Percentiles rank a stretch among this genome's conserved stretches.
phyloP scores from a whole-genome alignment of 1,140 invertebrate species.

The Drosophila albomicans region DNA sequence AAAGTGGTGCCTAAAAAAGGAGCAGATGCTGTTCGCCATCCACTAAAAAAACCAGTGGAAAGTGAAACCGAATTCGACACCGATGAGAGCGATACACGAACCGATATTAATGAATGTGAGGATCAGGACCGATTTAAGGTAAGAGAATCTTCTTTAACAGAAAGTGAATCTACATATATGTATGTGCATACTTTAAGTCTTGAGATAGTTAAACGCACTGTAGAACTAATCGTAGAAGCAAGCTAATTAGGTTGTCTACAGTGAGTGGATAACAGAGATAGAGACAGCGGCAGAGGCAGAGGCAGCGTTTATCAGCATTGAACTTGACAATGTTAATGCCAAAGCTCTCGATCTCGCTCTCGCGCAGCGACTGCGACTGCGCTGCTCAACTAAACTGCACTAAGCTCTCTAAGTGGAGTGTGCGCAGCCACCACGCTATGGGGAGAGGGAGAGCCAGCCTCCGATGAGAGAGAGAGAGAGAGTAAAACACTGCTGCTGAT shows the following conservation, averaged over 20 bases:
- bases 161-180: no score
- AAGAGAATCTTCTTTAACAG: not conserved
- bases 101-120: not conserved
- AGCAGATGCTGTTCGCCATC: not conserved
- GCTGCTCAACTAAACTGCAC: slow-evolving; percentile 24
- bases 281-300: no score
- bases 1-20: not conserved
- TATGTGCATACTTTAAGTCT: no score
- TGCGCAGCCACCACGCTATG: not conserved
- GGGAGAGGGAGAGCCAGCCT: not conserved
- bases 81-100: not conserved
- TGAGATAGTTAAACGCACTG: no score
- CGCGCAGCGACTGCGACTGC: slow-evolving; percentile 8
- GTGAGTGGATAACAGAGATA: no score
- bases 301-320: slow-evolving; percentile 50
- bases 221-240: no score
- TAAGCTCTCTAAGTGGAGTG: slow-evolving; percentile 6
- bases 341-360: slow-evolving; percentile 23
- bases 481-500: slow-evolving; percentile 7
- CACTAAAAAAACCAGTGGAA: not conserved
- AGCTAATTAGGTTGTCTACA: no score
- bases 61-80: slow-evolving; percentile 16
- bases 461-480: not conserved
- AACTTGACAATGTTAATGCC: slow-evolving; percentile 56
- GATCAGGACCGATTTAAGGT: not conserved